These are phyloP conservation scores for Metopolophium dirhodum DNA, from an alignment of 1,140 invertebrate species.

Conservation along the genomic window DNA sequence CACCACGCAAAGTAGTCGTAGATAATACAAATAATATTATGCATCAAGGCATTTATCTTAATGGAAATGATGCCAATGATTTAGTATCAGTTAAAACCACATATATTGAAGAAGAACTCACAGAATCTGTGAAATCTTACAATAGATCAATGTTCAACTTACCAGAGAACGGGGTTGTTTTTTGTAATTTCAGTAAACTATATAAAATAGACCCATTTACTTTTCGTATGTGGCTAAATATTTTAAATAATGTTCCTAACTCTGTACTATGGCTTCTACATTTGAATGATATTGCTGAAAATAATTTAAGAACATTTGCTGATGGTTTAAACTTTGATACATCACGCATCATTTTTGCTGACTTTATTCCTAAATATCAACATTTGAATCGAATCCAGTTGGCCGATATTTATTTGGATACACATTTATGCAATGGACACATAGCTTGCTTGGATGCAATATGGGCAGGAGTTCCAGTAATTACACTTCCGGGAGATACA, in stretches of 20 bases:
- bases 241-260: conserved; percentile 94
- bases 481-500: conserved; percentile 92
- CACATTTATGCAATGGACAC: conserved; percentile 98
- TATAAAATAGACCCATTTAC: conserved; percentile 98
- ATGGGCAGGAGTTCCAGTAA: conserved; percentile 98
- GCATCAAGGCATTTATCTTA: conserved; percentile 66
- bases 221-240: conserved; percentile 90
- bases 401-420: conserved; percentile 97
- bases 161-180: conserved; percentile 94
- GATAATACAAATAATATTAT: conserved; percentile 65
- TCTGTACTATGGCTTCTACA: conserved; percentile 93
- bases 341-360: conserved; percentile 90
- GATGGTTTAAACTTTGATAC: conserved; percentile 80
- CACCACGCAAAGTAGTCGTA: conserved; percentile 85
- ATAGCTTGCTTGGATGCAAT: conserved; percentile 99
- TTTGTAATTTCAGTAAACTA: conserved; percentile 99
- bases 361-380: conserved; percentile 98
- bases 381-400: conserved; percentile 96
- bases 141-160: conserved; percentile 93
- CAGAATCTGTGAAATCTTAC: neutral
- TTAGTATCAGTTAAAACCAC: conserved; percentile 70
- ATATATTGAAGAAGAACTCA: conserved; percentile 72
- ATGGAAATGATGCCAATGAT: conserved; percentile 60
- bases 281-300: conserved; percentile 95
- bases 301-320: conserved; percentile 86